A percentile compares a stretch with the other conserved stretches of the same genome.
Conservation (phyloP, 2,888 invertebrate genomes). For the Dryobota labecula region DNA sequence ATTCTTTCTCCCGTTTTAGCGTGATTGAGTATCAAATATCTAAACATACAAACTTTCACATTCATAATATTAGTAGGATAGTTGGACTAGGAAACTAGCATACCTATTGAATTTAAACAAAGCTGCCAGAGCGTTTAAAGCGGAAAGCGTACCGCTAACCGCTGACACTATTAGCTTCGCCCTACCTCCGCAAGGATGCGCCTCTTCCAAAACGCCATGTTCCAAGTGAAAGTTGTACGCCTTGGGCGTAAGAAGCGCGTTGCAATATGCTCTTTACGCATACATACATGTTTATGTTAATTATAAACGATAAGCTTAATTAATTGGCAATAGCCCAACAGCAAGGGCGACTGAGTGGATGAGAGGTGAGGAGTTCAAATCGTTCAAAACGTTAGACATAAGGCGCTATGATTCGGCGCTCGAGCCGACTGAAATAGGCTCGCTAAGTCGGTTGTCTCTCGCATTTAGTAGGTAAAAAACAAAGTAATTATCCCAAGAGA, state of each 20-base stretch:
- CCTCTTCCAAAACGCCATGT: constrained; percentile 30
- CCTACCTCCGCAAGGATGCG: constrained; percentile 47
- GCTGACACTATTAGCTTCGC: constrained; percentile 10
- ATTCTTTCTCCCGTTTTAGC: too few species aligned
- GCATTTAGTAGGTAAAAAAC: too few species aligned
- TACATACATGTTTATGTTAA: constrained; percentile 17
- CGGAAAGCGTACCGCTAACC: neutral
- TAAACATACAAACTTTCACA: too few species aligned
- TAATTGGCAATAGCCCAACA: neutral
- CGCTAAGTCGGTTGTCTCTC: too few species aligned
- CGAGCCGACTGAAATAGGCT: too few species aligned
- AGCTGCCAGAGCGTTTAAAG: neutral
- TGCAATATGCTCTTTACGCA: constrained; percentile 30
- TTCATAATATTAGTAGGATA: too few species aligned
- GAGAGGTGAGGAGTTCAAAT: constrained; percentile 2
- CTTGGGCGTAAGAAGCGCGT: constrained; percentile 53
- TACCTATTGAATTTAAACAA: too few species aligned
- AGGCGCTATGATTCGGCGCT: too few species aligned
- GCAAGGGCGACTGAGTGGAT: neutral
- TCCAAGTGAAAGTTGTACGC: constrained; percentile 62
- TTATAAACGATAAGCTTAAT: neutral
- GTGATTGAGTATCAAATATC: too few species aligned
- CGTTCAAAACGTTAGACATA: neutral
- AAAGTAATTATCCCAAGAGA: too few species aligned
- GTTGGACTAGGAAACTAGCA: too few species aligned